Conservation (phyloP, 1,140 invertebrate species). For the Bombus cullumanus region DNA sequence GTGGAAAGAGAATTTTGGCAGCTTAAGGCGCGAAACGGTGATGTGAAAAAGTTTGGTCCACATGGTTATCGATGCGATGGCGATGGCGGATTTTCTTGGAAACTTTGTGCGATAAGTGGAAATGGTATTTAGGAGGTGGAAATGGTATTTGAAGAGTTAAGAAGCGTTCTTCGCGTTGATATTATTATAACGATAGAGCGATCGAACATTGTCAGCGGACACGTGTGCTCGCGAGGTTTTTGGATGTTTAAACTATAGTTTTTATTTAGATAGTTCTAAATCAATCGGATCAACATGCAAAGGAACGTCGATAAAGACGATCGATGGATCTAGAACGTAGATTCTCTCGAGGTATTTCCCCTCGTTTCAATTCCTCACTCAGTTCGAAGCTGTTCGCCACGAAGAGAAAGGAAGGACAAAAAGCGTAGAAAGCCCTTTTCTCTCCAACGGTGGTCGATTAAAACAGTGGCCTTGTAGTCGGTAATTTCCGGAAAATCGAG, state of each 20-base stretch:
- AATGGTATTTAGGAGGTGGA: no score
- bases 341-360: not conserved
- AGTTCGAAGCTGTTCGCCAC: not conserved
- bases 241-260: no score
- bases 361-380: not conserved
- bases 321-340: not conserved
- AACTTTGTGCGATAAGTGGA: no score
- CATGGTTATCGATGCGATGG: rapidly evolving
- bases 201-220: no score
- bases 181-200: no score
- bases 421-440: no score
- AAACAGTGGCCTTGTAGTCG: not conserved
- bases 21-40: not conserved
- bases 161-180: no score
- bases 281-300: no score
- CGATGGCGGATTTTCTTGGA: no score
- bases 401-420: not conserved
- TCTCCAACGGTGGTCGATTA: not conserved
- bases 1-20: not conserved
- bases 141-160: no score
- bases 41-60: not conserved
- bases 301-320: not conserved
- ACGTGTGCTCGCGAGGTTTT: no score
- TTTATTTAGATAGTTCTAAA: no score
- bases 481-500: constrained; percentile 28